Evolutionary conservation across 2,797 vertebrate species (phyloP), one percentile per base, ranked within the genome.

Genomic region (Aphelocoma californica): DNA sequence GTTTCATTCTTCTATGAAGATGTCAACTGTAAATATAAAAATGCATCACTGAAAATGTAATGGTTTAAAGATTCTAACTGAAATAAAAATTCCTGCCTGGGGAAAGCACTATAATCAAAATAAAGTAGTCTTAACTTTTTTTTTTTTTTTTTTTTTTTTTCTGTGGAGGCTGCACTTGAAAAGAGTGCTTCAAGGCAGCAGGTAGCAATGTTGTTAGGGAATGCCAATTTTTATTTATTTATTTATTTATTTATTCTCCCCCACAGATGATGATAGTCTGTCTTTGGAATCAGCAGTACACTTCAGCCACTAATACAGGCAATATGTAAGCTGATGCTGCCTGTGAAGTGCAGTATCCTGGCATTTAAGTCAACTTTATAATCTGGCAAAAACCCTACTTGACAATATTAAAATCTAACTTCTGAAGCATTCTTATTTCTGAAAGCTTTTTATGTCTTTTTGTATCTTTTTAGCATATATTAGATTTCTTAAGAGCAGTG

Each of bases 11-110:
- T 97, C 96, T 97, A 89, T 95, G 97, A 98, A 98, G 98, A 98
- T 97, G 98, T 98, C 98, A 98, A 96, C 97, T 97, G 97, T 98
- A 98, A 98, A 98, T 98, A 98, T 98, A 98, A 98, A 98, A 98
- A 98, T 97, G 97, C 97, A 98, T 98, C 97, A 94, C 96, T 97
- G 97, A 92, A 96, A 98, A 97, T 93, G 97, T 97, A 96, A 98
- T 94, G 96, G 97, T 96, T 97, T 98, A 97, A 96, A 96, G 97
- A 98, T 97, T 97, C 97, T 92, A 96, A 96, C 57, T 38, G 97
- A 97, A 98, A 98, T 98, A 98, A 98, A 98, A 98, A 97, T 95
- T 87, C 85, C 97, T 97, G 98, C 98, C 97, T 48, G 94, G 57
- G 97, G 97, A 98, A 97, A 98, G 94, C 87, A 90, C 82, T 97